Percentiles rank a stretch among this genome's conserved stretches.
Evolutionary conservation across 2,113 vertebrate genomes (phyloP).

Genomic region (Delphinapterus leucas): DNA sequence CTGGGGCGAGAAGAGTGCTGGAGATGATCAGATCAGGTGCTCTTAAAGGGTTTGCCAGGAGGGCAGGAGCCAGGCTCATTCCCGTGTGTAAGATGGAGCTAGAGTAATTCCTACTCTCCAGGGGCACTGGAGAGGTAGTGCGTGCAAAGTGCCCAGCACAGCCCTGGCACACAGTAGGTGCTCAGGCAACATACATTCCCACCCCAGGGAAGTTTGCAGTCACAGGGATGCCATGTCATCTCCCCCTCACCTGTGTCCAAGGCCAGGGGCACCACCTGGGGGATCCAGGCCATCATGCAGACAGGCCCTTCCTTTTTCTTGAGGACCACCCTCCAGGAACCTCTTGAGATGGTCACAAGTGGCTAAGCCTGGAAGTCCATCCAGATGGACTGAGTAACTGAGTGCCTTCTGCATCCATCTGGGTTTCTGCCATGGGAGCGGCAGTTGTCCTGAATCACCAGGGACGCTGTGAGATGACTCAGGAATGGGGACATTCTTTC

Average conservation of each 20-base stretch:
- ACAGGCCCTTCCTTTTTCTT: neutral
- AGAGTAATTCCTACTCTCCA: neutral
- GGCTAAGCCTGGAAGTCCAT: neutral
- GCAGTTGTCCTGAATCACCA: neutral
- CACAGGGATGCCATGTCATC: neutral
- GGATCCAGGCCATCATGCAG: neutral
- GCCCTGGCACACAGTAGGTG: neutral
- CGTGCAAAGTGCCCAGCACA: rapidly evolving
- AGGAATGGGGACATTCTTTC: neutral
- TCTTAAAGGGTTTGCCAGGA: neutral
- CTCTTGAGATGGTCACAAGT: neutral
- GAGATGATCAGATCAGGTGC: neutral
- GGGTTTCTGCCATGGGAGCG: rapidly evolving
- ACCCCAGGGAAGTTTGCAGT: neutral
- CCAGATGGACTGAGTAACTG: rapidly evolving
- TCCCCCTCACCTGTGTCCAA: neutral
- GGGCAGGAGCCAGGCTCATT: neutral
- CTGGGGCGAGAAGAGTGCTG: neutral
- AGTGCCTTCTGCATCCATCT: rapidly evolving
- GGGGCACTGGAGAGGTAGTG: neutral
- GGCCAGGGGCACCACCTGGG: rapidly evolving
- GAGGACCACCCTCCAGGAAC: neutral
- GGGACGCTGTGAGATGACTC: neutral
- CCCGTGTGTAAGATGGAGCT: neutral
- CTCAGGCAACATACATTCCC: neutral